Evolutionary conservation across 2,113 vertebrate species (phyloP).

Genomic region (Heterotis niloticus): DNA sequence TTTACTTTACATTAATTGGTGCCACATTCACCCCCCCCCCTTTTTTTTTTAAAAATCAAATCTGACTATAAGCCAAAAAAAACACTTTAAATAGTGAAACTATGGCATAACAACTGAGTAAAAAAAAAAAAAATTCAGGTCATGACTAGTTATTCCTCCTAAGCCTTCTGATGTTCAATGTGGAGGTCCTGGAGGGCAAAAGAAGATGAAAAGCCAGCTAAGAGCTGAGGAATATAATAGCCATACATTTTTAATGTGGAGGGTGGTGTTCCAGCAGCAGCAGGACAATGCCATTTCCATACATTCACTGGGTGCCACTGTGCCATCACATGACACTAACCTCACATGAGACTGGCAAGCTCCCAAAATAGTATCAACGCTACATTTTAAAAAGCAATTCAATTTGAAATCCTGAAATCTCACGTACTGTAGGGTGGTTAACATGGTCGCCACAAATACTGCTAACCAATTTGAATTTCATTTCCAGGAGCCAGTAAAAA

Average conservation of each 20-base stretch:
- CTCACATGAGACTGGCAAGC: constrained; percentile 7
- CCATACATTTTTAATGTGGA: constrained; percentile 16
- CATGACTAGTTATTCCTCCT: background rate
- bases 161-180: background rate
- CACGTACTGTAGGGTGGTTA: background rate
- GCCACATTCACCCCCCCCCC: too few relatives aligned
- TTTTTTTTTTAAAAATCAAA: too few relatives aligned
- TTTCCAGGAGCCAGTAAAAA: constrained; percentile 15
- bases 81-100: background rate
- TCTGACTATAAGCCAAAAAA: background rate
- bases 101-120: background rate
- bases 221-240: constrained; percentile 14
- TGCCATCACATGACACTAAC: background rate
- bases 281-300: constrained; percentile 9
- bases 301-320: background rate
- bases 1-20: too few relatives aligned
- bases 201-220: background rate
- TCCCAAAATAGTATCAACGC: background rate
- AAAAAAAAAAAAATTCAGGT: background rate
- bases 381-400: constrained; percentile 13
- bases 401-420: constrained; percentile 12
- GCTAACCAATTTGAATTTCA: constrained; percentile 1
- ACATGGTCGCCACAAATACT: background rate
- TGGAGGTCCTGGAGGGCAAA: background rate
- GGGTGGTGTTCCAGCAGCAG: background rate